These are phyloP conservation scores for Acipenser transmontanus DNA, from an alignment of 2,797 vertebrate genomes.

Conservation along the genomic window DNA sequence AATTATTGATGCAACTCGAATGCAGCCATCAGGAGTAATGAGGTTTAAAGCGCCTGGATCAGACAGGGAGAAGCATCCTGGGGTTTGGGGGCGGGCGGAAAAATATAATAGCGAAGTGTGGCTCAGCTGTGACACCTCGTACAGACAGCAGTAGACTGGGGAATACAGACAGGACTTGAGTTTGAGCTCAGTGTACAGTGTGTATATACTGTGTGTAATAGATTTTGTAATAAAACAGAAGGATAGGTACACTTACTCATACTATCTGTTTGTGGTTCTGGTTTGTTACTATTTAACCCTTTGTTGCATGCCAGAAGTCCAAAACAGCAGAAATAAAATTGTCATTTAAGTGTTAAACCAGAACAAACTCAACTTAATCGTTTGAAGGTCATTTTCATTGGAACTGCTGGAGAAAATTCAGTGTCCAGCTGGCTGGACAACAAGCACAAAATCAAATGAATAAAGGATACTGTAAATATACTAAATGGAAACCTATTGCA, in stretches of 20 bases:
- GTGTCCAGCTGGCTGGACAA: too few species aligned
- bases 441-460: neutral
- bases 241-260: neutral
- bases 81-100: conserved; percentile 2
- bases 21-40: conserved; percentile 63
- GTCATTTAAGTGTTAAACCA: too few species aligned
- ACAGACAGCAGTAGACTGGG: conserved; percentile 27
- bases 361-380: too few species aligned
- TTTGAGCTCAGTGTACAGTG: conserved; percentile 29
- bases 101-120: too few species aligned
- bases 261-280: neutral
- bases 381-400: too few species aligned
- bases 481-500: neutral
- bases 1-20: conserved; percentile 70
- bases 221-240: conserved; percentile 46
- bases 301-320: neutral
- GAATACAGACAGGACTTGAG: conserved; percentile 34
- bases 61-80: conserved; percentile 32
- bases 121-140: too few species aligned
- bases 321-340: neutral
- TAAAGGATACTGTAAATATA: neutral
- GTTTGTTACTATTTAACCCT: too few species aligned
- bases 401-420: too few species aligned
- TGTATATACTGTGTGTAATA: conserved; percentile 28
- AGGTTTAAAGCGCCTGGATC: conserved; percentile 50